Conservation (phyloP, 2,797 vertebrate species). For the Rhinoraja longicauda region DNA sequence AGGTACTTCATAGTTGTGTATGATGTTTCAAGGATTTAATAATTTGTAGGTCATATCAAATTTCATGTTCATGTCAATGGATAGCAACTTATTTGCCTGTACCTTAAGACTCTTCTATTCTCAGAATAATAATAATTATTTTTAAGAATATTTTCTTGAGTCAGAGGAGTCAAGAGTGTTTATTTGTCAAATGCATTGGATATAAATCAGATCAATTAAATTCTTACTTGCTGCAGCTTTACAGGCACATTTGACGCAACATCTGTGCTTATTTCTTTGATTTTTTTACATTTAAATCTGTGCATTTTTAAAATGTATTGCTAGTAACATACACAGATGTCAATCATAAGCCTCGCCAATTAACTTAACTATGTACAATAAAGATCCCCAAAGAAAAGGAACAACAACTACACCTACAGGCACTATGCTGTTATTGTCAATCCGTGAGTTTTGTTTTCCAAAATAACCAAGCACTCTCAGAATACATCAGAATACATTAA, state of each 20-base stretch:
- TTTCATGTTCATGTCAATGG: neutral
- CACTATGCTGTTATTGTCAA: neutral
- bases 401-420: conserved; percentile 27
- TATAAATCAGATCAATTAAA: too few relatives aligned
- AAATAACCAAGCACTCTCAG: neutral
- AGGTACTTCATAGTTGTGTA: neutral
- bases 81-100: neutral
- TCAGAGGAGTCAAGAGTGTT: too few relatives aligned
- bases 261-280: neutral
- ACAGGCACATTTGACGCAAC: too few relatives aligned
- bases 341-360: neutral
- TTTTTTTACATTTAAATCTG: neutral
- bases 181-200: too few relatives aligned
- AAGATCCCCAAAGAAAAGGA: neutral
- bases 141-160: neutral
- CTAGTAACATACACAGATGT: neutral
- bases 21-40: neutral
- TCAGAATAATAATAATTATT: neutral
- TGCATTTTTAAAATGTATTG: neutral
- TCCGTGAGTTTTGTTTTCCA: neutral
- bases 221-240: too few relatives aligned
- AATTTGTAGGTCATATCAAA: neutral
- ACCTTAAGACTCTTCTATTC: neutral
- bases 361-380: neutral
- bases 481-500: neutral